Base-by-base conservation (phyloP, 1,140 invertebrate species). In the Pseudomyrmex gracilis region DNA sequence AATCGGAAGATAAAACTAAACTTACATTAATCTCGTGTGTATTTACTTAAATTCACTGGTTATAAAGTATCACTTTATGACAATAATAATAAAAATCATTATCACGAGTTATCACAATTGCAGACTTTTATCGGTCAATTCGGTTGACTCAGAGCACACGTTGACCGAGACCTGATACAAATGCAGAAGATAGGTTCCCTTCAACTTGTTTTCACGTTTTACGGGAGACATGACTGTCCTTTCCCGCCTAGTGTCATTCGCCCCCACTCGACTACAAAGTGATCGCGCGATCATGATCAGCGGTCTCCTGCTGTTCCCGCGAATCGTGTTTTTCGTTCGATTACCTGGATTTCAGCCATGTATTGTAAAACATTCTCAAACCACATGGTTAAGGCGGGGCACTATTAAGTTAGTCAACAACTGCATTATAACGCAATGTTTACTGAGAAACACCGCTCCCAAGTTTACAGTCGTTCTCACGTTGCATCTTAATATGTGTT, bases 361-460 rank as follows among this genome's bases (percentile, higher is more conserved):
- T 63, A 71, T 82, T 73, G 83, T 67, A 82, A 85, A n/a, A 57
- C 78, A 83, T 89, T 89, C 86, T 83, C 83, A 57, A 43, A 22
- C 55, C 67, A 58, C 68, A 34, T 34, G 61, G 10, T 43, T 24
- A 76, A 63, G 58, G 64, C 63, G 51, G 34, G 53, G 43, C 57
- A 57, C 45, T 49, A 60, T 22, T 12, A 8, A 24, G 43, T 13
- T 70, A 47, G 57, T 70, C 45, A 70, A 24, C 66, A 34, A 47
- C 66, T 24, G 15, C 34, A 34, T 34, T 43, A 12, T 45, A 64
- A 64, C 45, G 17, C 45, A 43, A 64, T 17, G 34, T 15, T 64
- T 15, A 43, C 15, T 2, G 34, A 34, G 34, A 58, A 49, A 80
- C 20, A n/a, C 13, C 47, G 43, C 47, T 71, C 47, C 12, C 51